A percentile compares a stretch with the other conserved stretches of the same genome.
These are phyloP conservation scores for Hiodon tergisus DNA, from an alignment of 2,113 vertebrate species.

Conservation along the genomic window DNA sequence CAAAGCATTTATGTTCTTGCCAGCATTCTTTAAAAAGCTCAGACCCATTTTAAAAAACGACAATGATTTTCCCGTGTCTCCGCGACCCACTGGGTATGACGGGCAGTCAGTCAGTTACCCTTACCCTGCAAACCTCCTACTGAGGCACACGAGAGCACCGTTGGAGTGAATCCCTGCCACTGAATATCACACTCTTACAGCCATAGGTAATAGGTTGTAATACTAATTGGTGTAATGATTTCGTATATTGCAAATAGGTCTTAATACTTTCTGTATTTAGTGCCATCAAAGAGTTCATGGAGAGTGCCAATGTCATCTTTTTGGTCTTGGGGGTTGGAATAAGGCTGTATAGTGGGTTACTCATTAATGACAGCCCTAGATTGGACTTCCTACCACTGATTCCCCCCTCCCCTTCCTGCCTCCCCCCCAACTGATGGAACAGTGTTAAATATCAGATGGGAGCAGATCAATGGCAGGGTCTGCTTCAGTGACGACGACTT, in stretches of 20 bases:
- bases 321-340: constrained; percentile 9
- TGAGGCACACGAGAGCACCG: neutral
- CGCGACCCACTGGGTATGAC: neutral
- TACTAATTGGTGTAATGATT: constrained; percentile 32
- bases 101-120: too few species aligned
- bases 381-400: constrained; percentile 41
- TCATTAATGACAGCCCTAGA: constrained; percentile 43
- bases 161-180: constrained; percentile 19
- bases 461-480: constrained; percentile 66
- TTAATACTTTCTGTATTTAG: constrained; percentile 26
- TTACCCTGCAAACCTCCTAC: neutral
- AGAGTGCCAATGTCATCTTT: constrained; percentile 15
- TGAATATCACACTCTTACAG: constrained; percentile 32
- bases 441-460: constrained; percentile 68
- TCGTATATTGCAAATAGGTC: constrained; percentile 24
- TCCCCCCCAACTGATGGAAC: constrained; percentile 51
- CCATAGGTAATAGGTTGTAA: constrained; percentile 15
- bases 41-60: too few species aligned
- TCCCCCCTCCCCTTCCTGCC: constrained; percentile 35
- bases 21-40: too few species aligned
- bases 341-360: constrained; percentile 22
- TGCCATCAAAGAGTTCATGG: constrained; percentile 11
- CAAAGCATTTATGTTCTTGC: too few species aligned
- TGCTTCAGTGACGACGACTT: constrained; percentile 29
- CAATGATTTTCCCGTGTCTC: neutral